These are phyloP conservation scores for Synchiropus splendidus DNA, from an alignment of 2,113 vertebrate genomes.

Conservation along the genomic window DNA sequence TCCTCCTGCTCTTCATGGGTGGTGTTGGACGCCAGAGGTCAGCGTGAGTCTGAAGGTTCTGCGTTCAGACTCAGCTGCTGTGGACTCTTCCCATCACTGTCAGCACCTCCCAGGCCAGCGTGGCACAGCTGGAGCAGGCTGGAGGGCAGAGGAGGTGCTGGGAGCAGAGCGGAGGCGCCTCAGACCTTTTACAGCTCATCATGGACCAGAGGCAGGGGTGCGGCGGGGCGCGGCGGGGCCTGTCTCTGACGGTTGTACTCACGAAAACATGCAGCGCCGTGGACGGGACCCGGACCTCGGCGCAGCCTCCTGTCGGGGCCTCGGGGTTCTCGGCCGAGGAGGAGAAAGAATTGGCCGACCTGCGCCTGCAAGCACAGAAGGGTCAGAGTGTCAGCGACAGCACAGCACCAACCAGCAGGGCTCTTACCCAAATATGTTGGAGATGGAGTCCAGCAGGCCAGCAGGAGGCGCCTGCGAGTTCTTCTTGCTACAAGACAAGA, in stretches of 20 bases:
- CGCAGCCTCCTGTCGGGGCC: conserved; percentile 62
- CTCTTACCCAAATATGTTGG: conserved; percentile 95
- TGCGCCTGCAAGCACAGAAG: conserved; percentile 64
- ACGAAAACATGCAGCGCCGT: conserved; percentile 83
- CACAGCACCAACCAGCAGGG: conserved; percentile 4
- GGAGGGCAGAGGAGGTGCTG: conserved; percentile 34
- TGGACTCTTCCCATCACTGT: conserved; percentile 39
- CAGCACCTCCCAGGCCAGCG: conserved; percentile 43
- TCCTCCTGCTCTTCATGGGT: conserved; percentile 13
- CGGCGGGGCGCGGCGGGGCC: too few relatives aligned
- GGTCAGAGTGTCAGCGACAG: too few relatives aligned
- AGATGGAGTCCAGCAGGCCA: conserved; percentile 92
- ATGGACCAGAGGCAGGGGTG: too few relatives aligned
- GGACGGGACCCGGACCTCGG: conserved; percentile 85
- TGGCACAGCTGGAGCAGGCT: conserved; percentile 48
- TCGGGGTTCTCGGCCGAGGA: conserved; percentile 72
- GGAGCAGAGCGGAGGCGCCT: conserved; percentile 32
- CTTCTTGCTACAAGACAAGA: conserved; percentile 73
- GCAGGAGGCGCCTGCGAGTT: conserved; percentile 77
- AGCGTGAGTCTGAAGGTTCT: conserved; percentile 20
- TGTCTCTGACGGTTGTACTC: conserved; percentile 57
- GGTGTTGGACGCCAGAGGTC: conserved; percentile 28
- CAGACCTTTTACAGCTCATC: conserved; percentile 69
- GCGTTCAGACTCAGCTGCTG: conserved; percentile 10
- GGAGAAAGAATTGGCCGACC: conserved; percentile 74